Conservation (phyloP, 2,888 invertebrate species). For the Hemicrepidius hirtus region DNA sequence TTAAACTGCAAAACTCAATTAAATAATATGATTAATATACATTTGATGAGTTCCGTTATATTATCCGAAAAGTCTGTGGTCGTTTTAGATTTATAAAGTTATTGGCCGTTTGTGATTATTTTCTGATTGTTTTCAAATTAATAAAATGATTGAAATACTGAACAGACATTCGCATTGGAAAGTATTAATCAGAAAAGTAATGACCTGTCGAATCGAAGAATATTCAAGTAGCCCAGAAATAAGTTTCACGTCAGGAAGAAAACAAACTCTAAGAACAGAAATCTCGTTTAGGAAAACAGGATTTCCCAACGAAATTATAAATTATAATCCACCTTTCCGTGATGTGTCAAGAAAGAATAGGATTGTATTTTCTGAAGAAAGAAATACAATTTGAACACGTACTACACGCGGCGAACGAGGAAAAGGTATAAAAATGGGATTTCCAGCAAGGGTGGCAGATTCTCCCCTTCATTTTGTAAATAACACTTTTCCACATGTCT, state of each 20-base stretch:
- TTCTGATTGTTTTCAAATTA: too few species aligned
- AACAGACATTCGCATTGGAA: too few species aligned
- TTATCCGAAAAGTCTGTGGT: not conserved
- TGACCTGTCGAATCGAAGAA: too few species aligned
- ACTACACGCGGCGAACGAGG: slow-evolving; percentile 29
- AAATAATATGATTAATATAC: slow-evolving; percentile 16
- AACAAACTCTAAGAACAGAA: slow-evolving; percentile 2
- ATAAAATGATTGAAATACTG: too few species aligned
- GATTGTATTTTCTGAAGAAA: slow-evolving; percentile 38
- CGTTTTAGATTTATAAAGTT: too few species aligned
- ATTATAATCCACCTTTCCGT: slow-evolving; percentile 39
- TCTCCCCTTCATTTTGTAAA: slow-evolving; percentile 38
- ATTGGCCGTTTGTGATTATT: too few species aligned
- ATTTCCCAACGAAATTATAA: slow-evolving; percentile 37
- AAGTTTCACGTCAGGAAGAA: not conserved
- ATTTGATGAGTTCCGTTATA: slow-evolving; percentile 13
- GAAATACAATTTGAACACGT: slow-evolving; percentile 47
- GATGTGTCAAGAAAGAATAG: slow-evolving; percentile 41
- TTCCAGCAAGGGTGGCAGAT: slow-evolving; percentile 29
- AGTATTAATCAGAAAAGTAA: too few species aligned
- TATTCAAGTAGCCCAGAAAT: not conserved
- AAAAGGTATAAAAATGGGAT: slow-evolving; percentile 43
- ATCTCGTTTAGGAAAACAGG: slow-evolving; percentile 30
- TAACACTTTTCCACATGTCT: slow-evolving; percentile 40
- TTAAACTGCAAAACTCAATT: slow-evolving; percentile 12